Conservation (phyloP, 1,140 invertebrate species). For the Oscheius sp. region DNA sequence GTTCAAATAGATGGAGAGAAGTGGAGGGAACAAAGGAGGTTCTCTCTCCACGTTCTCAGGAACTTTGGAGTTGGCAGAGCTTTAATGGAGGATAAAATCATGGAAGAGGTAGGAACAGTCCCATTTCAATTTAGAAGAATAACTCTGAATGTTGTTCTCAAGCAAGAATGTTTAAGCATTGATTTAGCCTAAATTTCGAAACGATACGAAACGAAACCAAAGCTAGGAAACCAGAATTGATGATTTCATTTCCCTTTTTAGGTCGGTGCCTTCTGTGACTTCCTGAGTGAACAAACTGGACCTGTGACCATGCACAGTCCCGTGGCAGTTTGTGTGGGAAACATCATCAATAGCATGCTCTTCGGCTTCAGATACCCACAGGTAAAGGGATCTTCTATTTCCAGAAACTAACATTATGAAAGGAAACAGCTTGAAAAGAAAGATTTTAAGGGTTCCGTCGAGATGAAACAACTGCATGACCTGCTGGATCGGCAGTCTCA, state of each 20-base stretch:
- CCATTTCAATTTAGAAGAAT: neutral
- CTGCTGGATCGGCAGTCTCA: constrained; percentile 52
- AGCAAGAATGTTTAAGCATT: neutral
- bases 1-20: constrained; percentile 72
- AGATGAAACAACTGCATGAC: constrained; percentile 47
- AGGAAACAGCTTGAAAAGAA: neutral
- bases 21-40: constrained; percentile 86
- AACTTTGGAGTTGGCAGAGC: constrained; percentile 81
- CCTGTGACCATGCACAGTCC: constrained; percentile 12
- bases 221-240: neutral
- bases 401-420: neutral
- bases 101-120: constrained; percentile 64
- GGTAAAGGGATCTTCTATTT: constrained; percentile 45
- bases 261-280: neutral
- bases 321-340: constrained; percentile 56
- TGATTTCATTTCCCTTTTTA: neutral
- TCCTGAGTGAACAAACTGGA: neutral
- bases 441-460: constrained; percentile 41
- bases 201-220: neutral
- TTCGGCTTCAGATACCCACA: constrained; percentile 54
- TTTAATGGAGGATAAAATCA: constrained; percentile 80
- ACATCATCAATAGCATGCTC: constrained; percentile 59
- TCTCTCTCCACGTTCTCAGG: constrained; percentile 81
- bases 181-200: neutral
- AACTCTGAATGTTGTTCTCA: neutral